Evolutionary conservation across 2,797 vertebrate genomes (phyloP).

Genomic region (Scyliorhinus canicula): DNA sequence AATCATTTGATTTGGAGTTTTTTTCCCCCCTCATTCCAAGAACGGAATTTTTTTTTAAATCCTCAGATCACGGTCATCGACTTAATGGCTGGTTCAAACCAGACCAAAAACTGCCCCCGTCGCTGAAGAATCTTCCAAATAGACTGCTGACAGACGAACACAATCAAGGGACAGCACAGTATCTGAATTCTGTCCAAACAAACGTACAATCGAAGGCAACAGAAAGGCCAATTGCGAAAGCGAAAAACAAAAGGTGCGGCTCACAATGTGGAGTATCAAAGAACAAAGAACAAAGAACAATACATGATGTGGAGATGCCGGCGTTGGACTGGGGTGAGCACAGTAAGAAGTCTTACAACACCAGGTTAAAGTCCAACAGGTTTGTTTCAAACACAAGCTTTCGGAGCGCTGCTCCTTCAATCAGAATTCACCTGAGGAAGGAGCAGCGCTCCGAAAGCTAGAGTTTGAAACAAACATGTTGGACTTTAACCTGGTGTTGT

Average conservation of each 20-base stretch:
- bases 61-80: background rate
- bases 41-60: background rate
- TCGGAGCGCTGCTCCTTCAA: too few species aligned
- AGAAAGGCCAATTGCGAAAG: background rate
- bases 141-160: background rate
- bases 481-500: too few species aligned
- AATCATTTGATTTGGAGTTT: conserved; percentile 16
- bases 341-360: too few species aligned
- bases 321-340: too few species aligned
- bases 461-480: too few species aligned
- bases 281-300: too few species aligned
- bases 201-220: background rate
- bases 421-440: too few species aligned
- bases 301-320: too few species aligned
- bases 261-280: background rate
- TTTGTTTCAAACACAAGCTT: too few species aligned
- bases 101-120: background rate
- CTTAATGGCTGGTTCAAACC: background rate
- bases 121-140: background rate
- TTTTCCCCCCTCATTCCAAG: background rate
- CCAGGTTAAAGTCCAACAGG: too few species aligned
- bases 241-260: background rate
- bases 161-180: background rate
- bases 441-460: too few species aligned
- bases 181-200: background rate